Evolutionary conservation across 2,888 invertebrate species (phyloP), one percentile per base, ranked within the genome.

Genomic region (Nomada ferruginata): DNA sequence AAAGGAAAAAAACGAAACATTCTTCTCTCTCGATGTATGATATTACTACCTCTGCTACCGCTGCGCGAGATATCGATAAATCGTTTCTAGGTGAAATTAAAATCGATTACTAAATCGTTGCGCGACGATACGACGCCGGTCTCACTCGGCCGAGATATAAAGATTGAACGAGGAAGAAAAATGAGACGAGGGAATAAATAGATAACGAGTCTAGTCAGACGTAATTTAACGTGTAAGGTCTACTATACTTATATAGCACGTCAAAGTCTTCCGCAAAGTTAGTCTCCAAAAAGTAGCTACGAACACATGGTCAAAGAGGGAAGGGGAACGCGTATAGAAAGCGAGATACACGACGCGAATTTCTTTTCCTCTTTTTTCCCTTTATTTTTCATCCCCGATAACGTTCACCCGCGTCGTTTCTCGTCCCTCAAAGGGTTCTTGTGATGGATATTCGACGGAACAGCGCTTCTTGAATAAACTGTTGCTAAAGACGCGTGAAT

Each of bases 201-300:
- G 36, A 7, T 2, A 70, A 68, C 70, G 75, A 81, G 69, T 70
- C 47, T 78, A 78, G 79, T 76, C 84, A 66, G 70, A 69, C 63
- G 64, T 85, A 87, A 88, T 76, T 85, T 88, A 89, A 81, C 73
- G 71, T 83, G 69, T 88, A 88, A 88, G 87, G 75, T 89, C 85
- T 89, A 83, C 72, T 82, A 76, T 84, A 85, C 74, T 81, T 79
- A 23, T 64, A 89, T 89, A 88, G 88, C 82, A 82, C 79, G 87
- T 85, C 89, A 77, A 88, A 87, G 88, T 88, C 88, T 88, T 88
- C 88, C 88, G 88, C 89, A 82, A 47, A 68, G 78, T 79, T 89
- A 87, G 89, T 85, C 79, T 82, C 83, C 82, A 79, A 75, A 66
- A 57, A 15, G 74, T 83, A 81, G 85, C 74, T 79, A 82, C 76